Conservation (phyloP, 1,140 invertebrate genomes). For the Delia radicum region DNA sequence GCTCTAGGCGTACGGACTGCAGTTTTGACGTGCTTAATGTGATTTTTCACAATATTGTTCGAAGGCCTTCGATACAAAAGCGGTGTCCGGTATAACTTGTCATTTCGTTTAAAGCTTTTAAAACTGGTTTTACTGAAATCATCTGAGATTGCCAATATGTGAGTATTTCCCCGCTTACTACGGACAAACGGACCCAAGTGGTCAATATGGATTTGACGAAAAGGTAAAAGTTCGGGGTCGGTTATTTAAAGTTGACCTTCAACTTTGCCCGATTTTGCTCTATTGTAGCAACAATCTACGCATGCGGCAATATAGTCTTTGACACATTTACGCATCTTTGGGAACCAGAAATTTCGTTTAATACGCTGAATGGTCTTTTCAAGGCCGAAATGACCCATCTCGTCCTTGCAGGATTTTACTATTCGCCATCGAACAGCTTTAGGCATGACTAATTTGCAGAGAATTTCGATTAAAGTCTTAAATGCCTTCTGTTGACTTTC, state of each 20-base stretch:
- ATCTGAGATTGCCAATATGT: slow-evolving; percentile 26
- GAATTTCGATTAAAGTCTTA: not conserved
- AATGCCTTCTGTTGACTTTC: not conserved
- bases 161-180: slow-evolving; percentile 28
- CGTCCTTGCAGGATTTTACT: not conserved
- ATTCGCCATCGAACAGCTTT: not conserved
- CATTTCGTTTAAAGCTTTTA: too few relatives aligned
- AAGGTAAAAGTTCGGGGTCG: not conserved
- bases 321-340: not conserved
- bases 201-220: slow-evolving; percentile 34
- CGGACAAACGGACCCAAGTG: slow-evolving; percentile 40
- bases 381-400: not conserved
- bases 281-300: slow-evolving; percentile 7
- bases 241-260: not conserved
- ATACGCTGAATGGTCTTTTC: slow-evolving; percentile 1
- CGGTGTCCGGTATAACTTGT: too few relatives aligned
- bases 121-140: slow-evolving; percentile 28
- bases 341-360: slow-evolving; percentile 15
- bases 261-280: not conserved
- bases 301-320: slow-evolving; percentile 7
- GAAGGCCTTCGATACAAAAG: too few relatives aligned
- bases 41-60: too few relatives aligned
- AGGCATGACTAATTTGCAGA: not conserved
- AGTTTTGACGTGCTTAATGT: too few relatives aligned
- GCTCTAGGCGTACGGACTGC: too few relatives aligned